Evolutionary conservation across 2,888 invertebrate species (phyloP), one percentile per base, ranked within the genome.

Genomic region (Ophonus ardosiacus): DNA sequence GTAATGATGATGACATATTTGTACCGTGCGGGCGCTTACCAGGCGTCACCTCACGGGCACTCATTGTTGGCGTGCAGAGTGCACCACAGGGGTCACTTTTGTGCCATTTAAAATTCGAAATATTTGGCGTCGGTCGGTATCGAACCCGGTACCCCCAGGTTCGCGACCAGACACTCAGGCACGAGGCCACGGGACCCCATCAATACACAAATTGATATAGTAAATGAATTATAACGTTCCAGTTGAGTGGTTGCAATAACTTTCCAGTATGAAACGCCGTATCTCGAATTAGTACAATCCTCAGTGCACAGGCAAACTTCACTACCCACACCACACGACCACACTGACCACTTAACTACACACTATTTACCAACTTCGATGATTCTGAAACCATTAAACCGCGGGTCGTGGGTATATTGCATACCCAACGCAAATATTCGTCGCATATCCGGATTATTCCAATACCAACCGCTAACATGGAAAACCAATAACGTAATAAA

Each of bases 191-290:
- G n/a, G n/a, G n/a, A n/a, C n/a, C n/a, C n/a, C n/a, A n/a, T n/a
- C n/a, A 18, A 65, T 10, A 18, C 1, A 21, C 7, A 74, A 43
- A 74, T 74, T 74, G 71, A 74, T 74, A 15, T 18, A 6, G 51
- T 74, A 74, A 68, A 43, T 51, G 71, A 74, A 18, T 74, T 18
- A 74, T 74, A 40, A 40, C 17, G 43, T 74, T 74, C 51, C 43
- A 43, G 43, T 43, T 74, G 43, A 43, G 18, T 18, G 71, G 43
- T 15, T 74, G 68, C 68, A 40, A 74, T 74, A 74, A 74, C 71
- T 71, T 71, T 71, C 40, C 31, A 3, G 1, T 31, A 18, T 18
- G 71, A 40, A 40, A 18, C 13, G 71, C 43, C 43, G 31, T 74
- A 43, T 74, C 43, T 74, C 2, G 43, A 17, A 74, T 74, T 43